These are phyloP conservation scores for Enteromius paludinosus DNA, from an alignment of 2,797 vertebrate genomes.

Conservation along the genomic window DNA sequence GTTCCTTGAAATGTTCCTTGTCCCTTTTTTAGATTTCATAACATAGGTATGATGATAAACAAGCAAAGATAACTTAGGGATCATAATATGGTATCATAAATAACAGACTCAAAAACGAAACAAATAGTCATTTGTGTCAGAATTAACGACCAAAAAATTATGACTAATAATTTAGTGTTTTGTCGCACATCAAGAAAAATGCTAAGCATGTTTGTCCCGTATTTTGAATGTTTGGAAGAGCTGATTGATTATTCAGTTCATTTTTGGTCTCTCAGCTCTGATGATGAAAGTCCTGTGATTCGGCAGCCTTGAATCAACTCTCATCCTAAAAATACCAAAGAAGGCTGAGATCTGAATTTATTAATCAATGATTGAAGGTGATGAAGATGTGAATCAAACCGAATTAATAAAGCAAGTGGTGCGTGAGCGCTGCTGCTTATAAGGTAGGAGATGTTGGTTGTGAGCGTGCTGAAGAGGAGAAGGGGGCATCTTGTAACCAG, in stretches of 20 bases:
- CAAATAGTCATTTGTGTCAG: not conserved
- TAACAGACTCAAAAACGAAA: not conserved
- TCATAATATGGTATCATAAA: not conserved
- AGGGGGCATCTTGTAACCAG: conserved; percentile 54
- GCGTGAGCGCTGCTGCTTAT: conserved; percentile 67
- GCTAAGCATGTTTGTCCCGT: not conserved
- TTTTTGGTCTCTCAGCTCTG: conserved; percentile 22
- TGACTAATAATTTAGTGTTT: not conserved
- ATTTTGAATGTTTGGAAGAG: not conserved
- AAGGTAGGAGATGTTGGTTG: conserved; percentile 68
- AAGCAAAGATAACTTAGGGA: not conserved
- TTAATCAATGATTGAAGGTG: conserved; percentile 70
- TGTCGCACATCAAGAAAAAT: not conserved
- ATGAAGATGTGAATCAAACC: conserved; percentile 76
- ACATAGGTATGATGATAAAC: not conserved
- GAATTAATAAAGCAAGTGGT: conserved; percentile 64
- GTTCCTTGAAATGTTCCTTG: too few relatives aligned
- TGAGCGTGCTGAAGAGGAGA: conserved; percentile 28
- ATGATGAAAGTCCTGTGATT: conserved; percentile 23
- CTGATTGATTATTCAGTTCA: conserved; percentile 31
- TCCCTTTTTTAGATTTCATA: not conserved
- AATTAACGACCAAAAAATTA: not conserved
- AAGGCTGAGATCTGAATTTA: conserved; percentile 12
- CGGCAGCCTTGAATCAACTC: conserved; percentile 29
- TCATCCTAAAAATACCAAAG: conserved; percentile 13